Evolutionary conservation across 2,797 vertebrate species (phyloP).

Genomic region (Semaprochilodus insignis): DNA sequence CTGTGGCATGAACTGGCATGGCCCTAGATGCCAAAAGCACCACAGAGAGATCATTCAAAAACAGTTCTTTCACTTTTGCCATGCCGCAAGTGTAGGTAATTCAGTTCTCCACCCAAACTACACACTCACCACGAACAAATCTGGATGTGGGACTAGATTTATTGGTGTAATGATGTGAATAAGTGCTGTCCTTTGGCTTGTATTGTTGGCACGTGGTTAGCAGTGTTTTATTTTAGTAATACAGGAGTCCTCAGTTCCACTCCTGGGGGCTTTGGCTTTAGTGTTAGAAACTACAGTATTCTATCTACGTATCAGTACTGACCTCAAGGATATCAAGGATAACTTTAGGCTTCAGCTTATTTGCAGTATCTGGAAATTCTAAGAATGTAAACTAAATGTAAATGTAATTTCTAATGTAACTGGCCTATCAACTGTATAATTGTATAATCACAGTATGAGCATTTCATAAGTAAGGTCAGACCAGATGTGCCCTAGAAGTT

Average conservation of each 20-base stretch:
- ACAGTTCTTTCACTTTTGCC: conserved; percentile 22
- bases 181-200: conserved; percentile 7
- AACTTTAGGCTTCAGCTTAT: too few relatives aligned
- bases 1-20: conserved; percentile 32
- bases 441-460: too few relatives aligned
- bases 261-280: neutral
- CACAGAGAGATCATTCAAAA: conserved; percentile 51
- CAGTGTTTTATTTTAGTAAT: neutral
- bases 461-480: too few relatives aligned
- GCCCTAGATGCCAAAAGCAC: conserved; percentile 35
- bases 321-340: too few relatives aligned
- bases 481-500: too few relatives aligned
- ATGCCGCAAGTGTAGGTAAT: conserved; percentile 7
- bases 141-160: conserved; percentile 26
- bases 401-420: too few relatives aligned
- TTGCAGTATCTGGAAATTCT: too few relatives aligned
- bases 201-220: neutral
- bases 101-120: conserved; percentile 40
- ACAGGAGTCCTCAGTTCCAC: neutral
- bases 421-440: too few relatives aligned
- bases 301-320: too few relatives aligned
- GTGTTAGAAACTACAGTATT: too few relatives aligned
- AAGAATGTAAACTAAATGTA: too few relatives aligned
- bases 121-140: conserved; percentile 27
- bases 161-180: conserved; percentile 42